Conservation (phyloP, 2,888 invertebrate genomes). For the Chalcis sispes region DNA sequence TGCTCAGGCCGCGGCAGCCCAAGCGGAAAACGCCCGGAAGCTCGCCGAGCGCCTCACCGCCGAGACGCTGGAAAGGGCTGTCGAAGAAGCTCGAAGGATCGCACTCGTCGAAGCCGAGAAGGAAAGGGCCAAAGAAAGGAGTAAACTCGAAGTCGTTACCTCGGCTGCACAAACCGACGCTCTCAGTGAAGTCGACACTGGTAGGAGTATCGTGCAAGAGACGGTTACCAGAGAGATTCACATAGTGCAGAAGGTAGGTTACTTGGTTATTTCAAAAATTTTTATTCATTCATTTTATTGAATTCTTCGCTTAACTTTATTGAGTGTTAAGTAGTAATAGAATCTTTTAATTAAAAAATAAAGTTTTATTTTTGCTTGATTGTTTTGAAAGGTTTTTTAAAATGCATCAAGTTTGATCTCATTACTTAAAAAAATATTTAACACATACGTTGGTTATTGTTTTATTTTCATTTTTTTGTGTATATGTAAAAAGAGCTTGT, state of each 20-base stretch:
- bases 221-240: conserved; percentile 69
- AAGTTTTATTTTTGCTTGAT: too few species aligned
- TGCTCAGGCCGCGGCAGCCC: conserved; percentile 74
- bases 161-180: conserved; percentile 66
- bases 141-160: conserved; percentile 42
- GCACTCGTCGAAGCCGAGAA: conserved; percentile 5
- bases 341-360: not conserved
- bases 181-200: conserved; percentile 59
- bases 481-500: too few species aligned
- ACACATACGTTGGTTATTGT: too few species aligned
- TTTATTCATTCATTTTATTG: not conserved
- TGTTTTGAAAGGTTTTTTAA: too few species aligned
- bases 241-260: conserved; percentile 69
- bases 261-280: not conserved
- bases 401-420: too few species aligned
- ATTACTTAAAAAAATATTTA: too few species aligned
- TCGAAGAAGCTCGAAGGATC: conserved; percentile 68
- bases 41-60: conserved; percentile 75
- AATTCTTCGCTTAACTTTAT: too few species aligned
- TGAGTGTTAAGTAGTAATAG: not conserved
- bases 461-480: too few species aligned
- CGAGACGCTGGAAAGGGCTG: conserved; percentile 69
- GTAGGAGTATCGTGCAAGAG: conserved; percentile 65
- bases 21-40: conserved; percentile 76
- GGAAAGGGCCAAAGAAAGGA: not conserved